A percentile compares a stretch with the other conserved stretches of the same genome.
Evolutionary conservation across 2,797 vertebrate genomes (phyloP).

Genomic region (Acrocephalus scirpaceus): DNA sequence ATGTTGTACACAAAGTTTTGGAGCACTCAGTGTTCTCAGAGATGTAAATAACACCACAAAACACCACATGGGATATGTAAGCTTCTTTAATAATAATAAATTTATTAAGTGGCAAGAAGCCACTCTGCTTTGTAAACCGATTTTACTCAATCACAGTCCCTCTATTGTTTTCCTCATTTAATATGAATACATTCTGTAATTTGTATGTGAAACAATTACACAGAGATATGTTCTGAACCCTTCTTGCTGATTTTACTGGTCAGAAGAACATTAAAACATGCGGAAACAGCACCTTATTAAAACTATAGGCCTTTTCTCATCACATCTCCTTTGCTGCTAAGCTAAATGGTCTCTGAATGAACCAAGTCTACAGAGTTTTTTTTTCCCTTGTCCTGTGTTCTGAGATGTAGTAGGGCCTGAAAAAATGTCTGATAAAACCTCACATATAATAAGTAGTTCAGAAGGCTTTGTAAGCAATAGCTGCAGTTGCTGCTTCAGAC

Average conservation of each 20-base stretch:
- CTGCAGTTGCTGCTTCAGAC: slow-evolving; percentile 50
- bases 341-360: slow-evolving; percentile 22
- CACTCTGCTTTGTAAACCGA: slow-evolving; percentile 66
- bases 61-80: slow-evolving; percentile 33
- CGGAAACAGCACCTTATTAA: slow-evolving; percentile 52
- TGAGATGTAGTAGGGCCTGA: slow-evolving; percentile 22
- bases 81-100: slow-evolving; percentile 68
- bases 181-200: slow-evolving; percentile 55
- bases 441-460: slow-evolving; percentile 21
- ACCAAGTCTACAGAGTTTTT: not conserved
- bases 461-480: slow-evolving; percentile 59
- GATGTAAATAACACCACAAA: slow-evolving; percentile 39
- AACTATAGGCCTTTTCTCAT: slow-evolving; percentile 37
- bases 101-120: slow-evolving; percentile 57
- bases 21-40: not conserved
- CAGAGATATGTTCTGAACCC: slow-evolving; percentile 29
- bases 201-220: slow-evolving; percentile 31
- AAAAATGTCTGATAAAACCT: slow-evolving; percentile 16
- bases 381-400: not conserved
- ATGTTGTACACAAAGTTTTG: not conserved
- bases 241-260: slow-evolving; percentile 16
- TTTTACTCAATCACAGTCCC: slow-evolving; percentile 65
- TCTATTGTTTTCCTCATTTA: slow-evolving; percentile 37
- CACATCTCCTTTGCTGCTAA: slow-evolving; percentile 49
- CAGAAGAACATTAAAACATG: slow-evolving; percentile 66